Conservation (phyloP, 2,797 vertebrate genomes). For the Neosalanx taihuensis region DNA sequence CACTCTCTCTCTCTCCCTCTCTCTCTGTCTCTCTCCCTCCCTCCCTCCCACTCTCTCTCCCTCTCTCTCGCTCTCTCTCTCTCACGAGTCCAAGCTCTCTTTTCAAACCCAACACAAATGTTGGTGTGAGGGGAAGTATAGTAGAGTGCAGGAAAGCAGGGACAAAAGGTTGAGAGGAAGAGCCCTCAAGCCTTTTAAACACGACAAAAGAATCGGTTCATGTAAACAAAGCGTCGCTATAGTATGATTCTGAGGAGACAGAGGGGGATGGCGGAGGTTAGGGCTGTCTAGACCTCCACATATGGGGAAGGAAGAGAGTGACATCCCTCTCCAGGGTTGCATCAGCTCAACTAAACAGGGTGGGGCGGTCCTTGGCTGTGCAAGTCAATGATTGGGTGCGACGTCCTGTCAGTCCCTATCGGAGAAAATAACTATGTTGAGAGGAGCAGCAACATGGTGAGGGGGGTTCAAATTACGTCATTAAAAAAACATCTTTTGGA, state of each 20-base stretch:
- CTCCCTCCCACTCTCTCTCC: too few species aligned
- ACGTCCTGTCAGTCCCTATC: constrained; percentile 30
- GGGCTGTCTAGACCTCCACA: neutral
- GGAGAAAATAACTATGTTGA: neutral
- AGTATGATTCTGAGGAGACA: neutral
- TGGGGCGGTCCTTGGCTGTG: constrained; percentile 22
- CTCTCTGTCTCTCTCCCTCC: too few species aligned
- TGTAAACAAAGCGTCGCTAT: neutral
- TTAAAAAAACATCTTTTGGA: neutral
- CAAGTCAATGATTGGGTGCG: constrained; percentile 35
- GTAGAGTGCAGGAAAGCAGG: neutral
- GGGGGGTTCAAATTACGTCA: neutral
- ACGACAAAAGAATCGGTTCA: neutral
- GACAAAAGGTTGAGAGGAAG: neutral
- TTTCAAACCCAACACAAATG: neutral
- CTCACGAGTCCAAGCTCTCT: neutral
- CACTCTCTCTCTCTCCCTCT: too few species aligned
- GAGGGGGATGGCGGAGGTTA: neutral
- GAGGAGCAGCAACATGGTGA: neutral
- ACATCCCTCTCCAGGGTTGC: constrained; percentile 60
- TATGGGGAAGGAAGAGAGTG: constrained; percentile 27
- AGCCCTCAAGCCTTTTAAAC: neutral
- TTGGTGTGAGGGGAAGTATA: neutral
- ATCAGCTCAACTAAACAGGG: constrained; percentile 59
- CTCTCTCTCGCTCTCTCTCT: neutral